phyloP scores from a whole-genome alignment of 2,888 invertebrate species.

The Oegoconia quadripuncta region DNA sequence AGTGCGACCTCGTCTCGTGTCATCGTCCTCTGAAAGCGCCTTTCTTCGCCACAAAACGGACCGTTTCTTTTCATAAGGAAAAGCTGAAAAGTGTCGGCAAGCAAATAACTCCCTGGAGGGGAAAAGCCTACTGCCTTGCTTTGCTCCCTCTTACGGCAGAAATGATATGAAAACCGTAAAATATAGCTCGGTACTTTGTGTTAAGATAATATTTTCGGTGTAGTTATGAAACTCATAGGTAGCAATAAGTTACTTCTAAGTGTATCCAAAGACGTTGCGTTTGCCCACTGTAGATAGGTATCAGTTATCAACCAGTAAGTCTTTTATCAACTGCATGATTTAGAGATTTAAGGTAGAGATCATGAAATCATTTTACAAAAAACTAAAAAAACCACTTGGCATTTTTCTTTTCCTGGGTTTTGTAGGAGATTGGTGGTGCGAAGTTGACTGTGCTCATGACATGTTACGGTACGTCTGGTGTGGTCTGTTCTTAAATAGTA shows the following conservation, averaged over 20 bases:
- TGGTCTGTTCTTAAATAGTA: too few species aligned
- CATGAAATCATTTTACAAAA: too few species aligned
- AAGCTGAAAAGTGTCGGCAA: slow-evolving; percentile 78
- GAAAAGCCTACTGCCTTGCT: slow-evolving; percentile 74
- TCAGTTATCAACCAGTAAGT: too few species aligned
- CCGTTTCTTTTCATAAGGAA: slow-evolving; percentile 78
- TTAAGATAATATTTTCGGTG: slow-evolving; percentile 13
- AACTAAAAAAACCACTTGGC: too few species aligned
- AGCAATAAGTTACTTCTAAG: slow-evolving; percentile 12
- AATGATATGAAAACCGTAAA: slow-evolving; percentile 64
- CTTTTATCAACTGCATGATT: too few species aligned
- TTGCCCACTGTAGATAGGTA: too few species aligned
- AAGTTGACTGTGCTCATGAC: too few species aligned
- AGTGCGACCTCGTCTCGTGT: slow-evolving; percentile 77
- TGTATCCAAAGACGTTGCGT: too few species aligned
- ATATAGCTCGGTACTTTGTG: slow-evolving; percentile 44
- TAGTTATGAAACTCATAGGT: slow-evolving; percentile 3
- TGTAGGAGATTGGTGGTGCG: too few species aligned
- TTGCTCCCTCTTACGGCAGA: slow-evolving; percentile 55
- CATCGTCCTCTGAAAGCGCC: slow-evolving; percentile 78
- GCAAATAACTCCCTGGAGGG: slow-evolving; percentile 78
- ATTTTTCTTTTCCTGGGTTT: too few species aligned
- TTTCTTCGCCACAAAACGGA: slow-evolving; percentile 77
- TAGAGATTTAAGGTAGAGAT: too few species aligned
- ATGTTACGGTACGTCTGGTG: too few species aligned